Conservation (phyloP, 2,797 vertebrate species). For the Malacoraja senta region DNA sequence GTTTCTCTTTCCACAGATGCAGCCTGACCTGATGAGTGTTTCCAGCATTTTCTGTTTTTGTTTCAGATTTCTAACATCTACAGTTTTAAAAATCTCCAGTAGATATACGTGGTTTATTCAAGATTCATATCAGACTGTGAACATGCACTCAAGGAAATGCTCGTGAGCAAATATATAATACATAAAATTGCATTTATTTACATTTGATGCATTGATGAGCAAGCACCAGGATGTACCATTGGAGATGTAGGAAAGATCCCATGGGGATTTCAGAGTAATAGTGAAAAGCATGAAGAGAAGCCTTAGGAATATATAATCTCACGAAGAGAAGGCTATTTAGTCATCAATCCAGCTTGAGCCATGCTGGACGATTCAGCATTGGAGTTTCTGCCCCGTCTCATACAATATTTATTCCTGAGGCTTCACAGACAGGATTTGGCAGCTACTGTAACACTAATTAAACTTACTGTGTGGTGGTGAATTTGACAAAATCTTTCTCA, state of each 20-base stretch:
- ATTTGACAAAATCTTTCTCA: neutral
- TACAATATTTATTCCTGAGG: neutral
- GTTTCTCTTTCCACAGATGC: no score
- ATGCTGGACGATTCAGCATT: neutral
- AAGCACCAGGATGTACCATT: no score
- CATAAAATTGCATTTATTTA: no score
- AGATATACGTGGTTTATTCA: no score
- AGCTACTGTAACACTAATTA: neutral
- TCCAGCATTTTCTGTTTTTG: no score
- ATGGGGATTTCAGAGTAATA: neutral
- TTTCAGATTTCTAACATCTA: no score
- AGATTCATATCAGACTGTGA: no score
- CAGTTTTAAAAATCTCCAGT: no score
- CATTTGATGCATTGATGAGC: no score
- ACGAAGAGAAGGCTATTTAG: neutral
- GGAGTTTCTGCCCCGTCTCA: neutral
- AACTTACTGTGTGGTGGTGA: neutral
- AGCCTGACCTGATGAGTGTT: no score
- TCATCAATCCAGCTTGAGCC: neutral
- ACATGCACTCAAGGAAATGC: no score
- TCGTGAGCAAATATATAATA: no score
- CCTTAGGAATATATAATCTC: neutral
- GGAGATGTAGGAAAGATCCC: neutral
- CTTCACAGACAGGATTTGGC: neutral
- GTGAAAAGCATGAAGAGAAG: neutral